These are phyloP conservation scores for Sphaeridia pumilis DNA, from an alignment of 2,888 invertebrate genomes.

Conservation along the genomic window DNA sequence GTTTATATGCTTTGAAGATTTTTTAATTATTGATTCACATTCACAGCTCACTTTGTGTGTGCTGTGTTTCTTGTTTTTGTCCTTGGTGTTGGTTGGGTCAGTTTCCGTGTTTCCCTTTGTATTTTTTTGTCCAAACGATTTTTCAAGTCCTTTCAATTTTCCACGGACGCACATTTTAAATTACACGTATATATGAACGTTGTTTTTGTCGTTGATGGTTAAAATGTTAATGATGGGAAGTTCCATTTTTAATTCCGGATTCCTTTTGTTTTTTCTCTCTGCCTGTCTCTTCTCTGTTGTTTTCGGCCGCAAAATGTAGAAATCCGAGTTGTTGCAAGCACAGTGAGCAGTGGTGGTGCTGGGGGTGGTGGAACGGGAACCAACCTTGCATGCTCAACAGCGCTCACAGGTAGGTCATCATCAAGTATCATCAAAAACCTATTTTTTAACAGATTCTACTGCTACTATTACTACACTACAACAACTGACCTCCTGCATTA, in stretches of 20 bases:
- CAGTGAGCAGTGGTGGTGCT: conserved; percentile 15
- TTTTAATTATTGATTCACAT: too few species aligned
- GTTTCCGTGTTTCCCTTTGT: too few species aligned
- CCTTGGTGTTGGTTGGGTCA: too few species aligned
- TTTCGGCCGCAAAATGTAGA: conserved; percentile 8
- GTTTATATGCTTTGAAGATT: too few species aligned
- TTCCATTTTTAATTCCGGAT: neutral
- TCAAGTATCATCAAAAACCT: neutral
- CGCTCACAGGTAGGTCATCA: conserved; percentile 14
- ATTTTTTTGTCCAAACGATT: too few species aligned
- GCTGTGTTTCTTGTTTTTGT: too few species aligned
- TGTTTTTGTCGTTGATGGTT: neutral
- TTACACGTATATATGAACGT: neutral
- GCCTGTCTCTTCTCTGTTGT: too few species aligned
- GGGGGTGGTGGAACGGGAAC: conserved; percentile 14
- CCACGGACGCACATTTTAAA: too few species aligned
- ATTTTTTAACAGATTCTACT: neutral
- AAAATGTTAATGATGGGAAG: neutral
- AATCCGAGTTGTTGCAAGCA: conserved; percentile 17
- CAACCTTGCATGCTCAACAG: conserved; percentile 16
- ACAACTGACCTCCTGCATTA: too few species aligned
- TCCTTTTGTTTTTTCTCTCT: conserved; percentile 6
- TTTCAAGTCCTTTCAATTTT: too few species aligned
- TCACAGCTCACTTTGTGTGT: too few species aligned
- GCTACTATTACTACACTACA: too few species aligned